A percentile compares a stretch with the other conserved stretches of the same genome.
These are phyloP conservation scores for Melanargia galathea DNA, from an alignment of 2,888 invertebrate species.

Conservation along the genomic window DNA sequence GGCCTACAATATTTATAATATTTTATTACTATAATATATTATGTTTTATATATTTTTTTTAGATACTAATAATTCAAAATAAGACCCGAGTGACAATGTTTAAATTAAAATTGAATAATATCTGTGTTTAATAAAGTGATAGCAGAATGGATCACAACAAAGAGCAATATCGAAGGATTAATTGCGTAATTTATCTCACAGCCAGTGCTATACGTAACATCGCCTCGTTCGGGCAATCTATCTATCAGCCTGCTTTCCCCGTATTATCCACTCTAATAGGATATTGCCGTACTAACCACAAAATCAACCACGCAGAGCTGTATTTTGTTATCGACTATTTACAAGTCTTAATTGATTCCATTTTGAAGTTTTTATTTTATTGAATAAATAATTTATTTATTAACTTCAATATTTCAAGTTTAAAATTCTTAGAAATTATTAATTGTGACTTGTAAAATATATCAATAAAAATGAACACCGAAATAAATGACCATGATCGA, in stretches of 20 bases:
- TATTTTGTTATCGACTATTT: slow-evolving; percentile 9
- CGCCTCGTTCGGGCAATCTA: slow-evolving; percentile 20
- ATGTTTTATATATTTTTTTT: too few relatives aligned
- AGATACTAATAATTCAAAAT: too few relatives aligned
- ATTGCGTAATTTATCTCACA: slow-evolving; percentile 39
- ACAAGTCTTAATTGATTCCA: background rate
- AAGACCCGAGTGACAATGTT: background rate
- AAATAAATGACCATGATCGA: too few relatives aligned
- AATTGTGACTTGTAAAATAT: too few relatives aligned
- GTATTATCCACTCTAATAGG: slow-evolving; percentile 26
- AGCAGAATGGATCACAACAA: slow-evolving; percentile 37
- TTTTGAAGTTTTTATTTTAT: too few relatives aligned
- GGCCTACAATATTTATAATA: too few relatives aligned
- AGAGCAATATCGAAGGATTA: slow-evolving; percentile 40
- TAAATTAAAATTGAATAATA: slow-evolving; percentile 25
- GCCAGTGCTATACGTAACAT: slow-evolving; percentile 33
- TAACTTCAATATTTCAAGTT: too few relatives aligned
- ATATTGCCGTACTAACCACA: slow-evolving; percentile 18
- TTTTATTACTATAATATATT: too few relatives aligned
- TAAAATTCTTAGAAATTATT: too few relatives aligned
- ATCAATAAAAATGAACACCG: too few relatives aligned
- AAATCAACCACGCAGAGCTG: slow-evolving; percentile 18
- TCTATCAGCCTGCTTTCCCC: slow-evolving; percentile 24
- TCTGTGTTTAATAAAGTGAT: slow-evolving; percentile 32
- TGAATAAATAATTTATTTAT: too few relatives aligned